These are phyloP conservation scores for Philopotamus ludificatus DNA, from an alignment of 1,140 invertebrate genomes.

Conservation along the genomic window DNA sequence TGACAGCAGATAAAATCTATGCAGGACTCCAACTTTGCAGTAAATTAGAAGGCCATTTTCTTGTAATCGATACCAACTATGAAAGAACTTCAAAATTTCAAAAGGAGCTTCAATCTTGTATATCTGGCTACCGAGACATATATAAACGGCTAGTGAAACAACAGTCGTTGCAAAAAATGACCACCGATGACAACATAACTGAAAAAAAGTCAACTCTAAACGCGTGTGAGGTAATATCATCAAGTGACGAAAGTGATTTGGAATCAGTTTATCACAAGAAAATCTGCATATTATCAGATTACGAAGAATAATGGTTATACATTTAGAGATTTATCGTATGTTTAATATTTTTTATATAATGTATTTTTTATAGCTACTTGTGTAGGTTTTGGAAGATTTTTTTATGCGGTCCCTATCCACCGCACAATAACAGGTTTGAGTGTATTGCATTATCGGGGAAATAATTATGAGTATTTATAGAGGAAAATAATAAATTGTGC, in stretches of 20 bases:
- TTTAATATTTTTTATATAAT: no score
- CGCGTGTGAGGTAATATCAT: not conserved
- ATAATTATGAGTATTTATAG: no score
- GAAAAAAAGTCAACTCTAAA: conserved; percentile 7
- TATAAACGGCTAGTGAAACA: not conserved
- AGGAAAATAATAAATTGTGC: not conserved
- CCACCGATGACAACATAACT: not conserved
- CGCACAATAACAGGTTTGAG: no score
- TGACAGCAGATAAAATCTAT: not conserved
- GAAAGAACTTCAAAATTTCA: conserved; percentile 7
- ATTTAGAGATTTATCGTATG: no score
- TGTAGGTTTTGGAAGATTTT: no score
- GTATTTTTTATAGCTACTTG: no score
- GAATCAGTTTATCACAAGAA: no score
- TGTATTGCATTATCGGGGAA: no score
- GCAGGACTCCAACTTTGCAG: not conserved
- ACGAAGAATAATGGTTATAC: no score
- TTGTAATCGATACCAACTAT: not conserved
- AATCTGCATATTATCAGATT: no score
- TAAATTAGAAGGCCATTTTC: conserved; percentile 10
- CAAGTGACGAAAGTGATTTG: no score
- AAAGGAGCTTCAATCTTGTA: not conserved
- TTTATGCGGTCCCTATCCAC: no score
- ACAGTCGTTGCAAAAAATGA: not conserved
- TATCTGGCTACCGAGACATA: not conserved